Percentiles rank a stretch among this genome's conserved stretches.
These are phyloP conservation scores for Synanthedon vespiformis DNA, from an alignment of 2,888 invertebrate species.

Conservation along the genomic window DNA sequence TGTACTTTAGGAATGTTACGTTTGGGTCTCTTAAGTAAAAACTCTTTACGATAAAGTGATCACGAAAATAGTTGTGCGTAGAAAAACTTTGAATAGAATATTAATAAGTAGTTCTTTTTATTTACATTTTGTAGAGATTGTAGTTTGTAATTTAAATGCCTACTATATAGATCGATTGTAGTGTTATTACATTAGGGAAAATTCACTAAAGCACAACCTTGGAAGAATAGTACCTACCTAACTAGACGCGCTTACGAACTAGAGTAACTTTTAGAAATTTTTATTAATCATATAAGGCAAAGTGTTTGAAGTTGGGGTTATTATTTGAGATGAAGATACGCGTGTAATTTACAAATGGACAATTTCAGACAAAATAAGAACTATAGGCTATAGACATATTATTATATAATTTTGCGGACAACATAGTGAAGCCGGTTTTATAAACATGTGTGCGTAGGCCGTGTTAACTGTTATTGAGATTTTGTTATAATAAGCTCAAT, in stretches of 20 bases:
- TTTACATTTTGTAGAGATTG: conserved; percentile 38
- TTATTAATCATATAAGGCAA: conserved; percentile 63
- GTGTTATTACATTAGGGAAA: conserved; percentile 26
- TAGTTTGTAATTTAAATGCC: conserved; percentile 25
- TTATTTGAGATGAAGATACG: conserved; percentile 31
- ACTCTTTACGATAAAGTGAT: conserved; percentile 23
- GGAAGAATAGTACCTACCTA: conserved; percentile 69
- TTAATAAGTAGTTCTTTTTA: conserved; percentile 17
- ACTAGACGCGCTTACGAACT: conserved; percentile 62
- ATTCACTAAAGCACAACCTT: conserved; percentile 70
- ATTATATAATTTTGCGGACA: too few species aligned
- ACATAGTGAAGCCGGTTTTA: too few species aligned
- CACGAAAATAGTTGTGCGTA: conserved; percentile 64
- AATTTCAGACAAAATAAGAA: too few species aligned
- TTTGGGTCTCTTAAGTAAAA: conserved; percentile 19
- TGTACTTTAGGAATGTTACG: conserved; percentile 23
- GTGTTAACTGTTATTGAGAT: too few species aligned
- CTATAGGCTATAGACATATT: too few species aligned
- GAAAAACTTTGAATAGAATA: conserved; percentile 42
- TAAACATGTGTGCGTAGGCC: too few species aligned
- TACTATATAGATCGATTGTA: conserved; percentile 16
- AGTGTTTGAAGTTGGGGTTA: conserved; percentile 63
- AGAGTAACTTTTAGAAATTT: conserved; percentile 52
- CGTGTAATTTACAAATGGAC: conserved; percentile 3
- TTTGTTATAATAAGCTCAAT: too few species aligned